Evolutionary conservation across 2,888 invertebrate species (phyloP).

Genomic region (Pecten maximus): DNA sequence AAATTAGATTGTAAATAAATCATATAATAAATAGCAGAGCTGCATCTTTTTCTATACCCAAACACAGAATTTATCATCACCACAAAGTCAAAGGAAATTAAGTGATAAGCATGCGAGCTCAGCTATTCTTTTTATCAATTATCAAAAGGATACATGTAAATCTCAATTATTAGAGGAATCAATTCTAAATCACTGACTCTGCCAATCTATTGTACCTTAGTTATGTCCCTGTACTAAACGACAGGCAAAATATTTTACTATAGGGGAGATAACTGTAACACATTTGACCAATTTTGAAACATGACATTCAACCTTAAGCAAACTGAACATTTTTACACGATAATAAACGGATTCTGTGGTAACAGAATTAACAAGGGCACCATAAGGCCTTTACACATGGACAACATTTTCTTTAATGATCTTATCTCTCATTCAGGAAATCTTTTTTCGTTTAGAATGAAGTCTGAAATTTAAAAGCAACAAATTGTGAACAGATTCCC

Average conservation of each 20-base stretch:
- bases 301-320: background rate
- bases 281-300: background rate
- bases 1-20: conserved; percentile 1
- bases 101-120: background rate
- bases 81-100: background rate
- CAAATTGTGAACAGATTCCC: no score
- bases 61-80: background rate
- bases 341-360: no score
- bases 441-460: no score
- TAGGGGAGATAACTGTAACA: background rate
- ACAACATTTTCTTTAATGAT: no score
- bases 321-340: no score
- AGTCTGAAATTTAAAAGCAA: no score
- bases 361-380: no score
- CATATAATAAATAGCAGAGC: background rate
- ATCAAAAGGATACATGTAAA: background rate
- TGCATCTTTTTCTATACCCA: background rate
- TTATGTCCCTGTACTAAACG: no score
- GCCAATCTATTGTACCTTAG: no score
- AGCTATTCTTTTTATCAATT: background rate
- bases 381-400: no score
- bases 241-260: no score
- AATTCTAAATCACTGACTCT: background rate
- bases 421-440: no score
- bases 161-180: background rate